phyloP scores from a whole-genome alignment of 2,888 invertebrate genomes.

The Andrena marginata region DNA sequence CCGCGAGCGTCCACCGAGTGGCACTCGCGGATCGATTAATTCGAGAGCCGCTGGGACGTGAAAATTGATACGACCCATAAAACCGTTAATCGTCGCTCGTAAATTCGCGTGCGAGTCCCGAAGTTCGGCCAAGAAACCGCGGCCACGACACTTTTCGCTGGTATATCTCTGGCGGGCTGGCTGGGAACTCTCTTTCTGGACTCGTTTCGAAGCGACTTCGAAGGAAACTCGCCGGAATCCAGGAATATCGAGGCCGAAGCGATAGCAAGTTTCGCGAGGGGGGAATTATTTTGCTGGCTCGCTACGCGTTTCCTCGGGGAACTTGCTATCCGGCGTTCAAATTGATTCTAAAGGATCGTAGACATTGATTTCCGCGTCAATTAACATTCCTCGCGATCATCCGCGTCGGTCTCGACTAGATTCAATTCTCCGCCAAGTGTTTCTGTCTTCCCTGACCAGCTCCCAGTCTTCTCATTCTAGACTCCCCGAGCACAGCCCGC shows the following conservation, averaged over 20 bases:
- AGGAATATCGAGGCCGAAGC: constrained; percentile 13
- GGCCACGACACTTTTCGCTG: constrained; percentile 17
- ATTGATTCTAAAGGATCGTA: background rate
- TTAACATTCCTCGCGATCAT: background rate
- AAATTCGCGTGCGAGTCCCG: constrained; percentile 36
- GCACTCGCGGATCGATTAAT: constrained; percentile 45
- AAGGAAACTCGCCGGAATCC: constrained; percentile 4
- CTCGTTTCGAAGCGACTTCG: constrained; percentile 4
- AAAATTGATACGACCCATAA: constrained; percentile 56
- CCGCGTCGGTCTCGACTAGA: background rate
- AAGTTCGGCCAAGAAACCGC: constrained; percentile 14
- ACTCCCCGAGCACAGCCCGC: background rate
- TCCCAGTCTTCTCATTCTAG: too few species aligned
- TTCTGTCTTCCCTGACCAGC: too few species aligned
- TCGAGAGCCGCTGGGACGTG: constrained; percentile 16
- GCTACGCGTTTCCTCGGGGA: background rate
- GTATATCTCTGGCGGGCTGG: constrained; percentile 1
- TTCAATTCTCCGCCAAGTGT: background rate
- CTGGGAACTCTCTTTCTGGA: constrained; percentile 20
- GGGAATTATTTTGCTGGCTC: constrained; percentile 9
- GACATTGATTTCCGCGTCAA: background rate
- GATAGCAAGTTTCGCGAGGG: constrained; percentile 31
- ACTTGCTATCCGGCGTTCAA: background rate
- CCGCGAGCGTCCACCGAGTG: background rate
- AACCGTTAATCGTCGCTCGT: constrained; percentile 59